Evolutionary conservation across 2,888 invertebrate genomes (phyloP).

Genomic region (Cylindroiulus punctatus): DNA sequence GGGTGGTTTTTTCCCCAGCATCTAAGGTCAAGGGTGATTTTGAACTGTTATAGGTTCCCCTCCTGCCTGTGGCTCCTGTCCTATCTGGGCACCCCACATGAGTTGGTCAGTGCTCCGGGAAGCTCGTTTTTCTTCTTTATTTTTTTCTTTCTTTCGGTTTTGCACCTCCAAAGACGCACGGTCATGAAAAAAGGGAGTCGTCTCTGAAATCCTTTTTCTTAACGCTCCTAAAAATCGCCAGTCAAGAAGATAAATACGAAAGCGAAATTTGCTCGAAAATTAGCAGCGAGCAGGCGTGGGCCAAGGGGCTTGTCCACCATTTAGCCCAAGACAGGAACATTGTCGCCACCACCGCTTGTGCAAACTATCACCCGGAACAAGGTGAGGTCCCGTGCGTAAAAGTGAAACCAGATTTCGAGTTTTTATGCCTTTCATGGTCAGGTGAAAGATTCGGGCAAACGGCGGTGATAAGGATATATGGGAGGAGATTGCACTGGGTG

Average conservation of each 20-base stretch:
- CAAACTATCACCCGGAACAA: slow-evolving; percentile 5
- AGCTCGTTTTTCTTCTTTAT: slow-evolving; percentile 30
- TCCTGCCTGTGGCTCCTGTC: slow-evolving; percentile 1
- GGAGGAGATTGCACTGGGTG: background rate
- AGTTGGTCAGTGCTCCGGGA: slow-evolving; percentile 47
- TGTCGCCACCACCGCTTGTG: background rate
- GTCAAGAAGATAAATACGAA: slow-evolving; percentile 36
- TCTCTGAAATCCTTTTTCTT: slow-evolving; percentile 9
- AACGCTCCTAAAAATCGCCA: slow-evolving; percentile 37
- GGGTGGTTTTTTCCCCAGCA: background rate
- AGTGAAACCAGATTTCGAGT: slow-evolving; percentile 1
- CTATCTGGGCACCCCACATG: slow-evolving; percentile 2
- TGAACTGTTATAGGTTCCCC: slow-evolving; percentile 40
- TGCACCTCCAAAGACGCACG: slow-evolving; percentile 15
- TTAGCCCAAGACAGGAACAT: slow-evolving; percentile 14
- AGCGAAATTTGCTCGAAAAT: background rate
- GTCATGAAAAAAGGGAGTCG: slow-evolving; percentile 45
- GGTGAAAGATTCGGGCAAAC: background rate
- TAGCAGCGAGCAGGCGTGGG: slow-evolving; percentile 4
- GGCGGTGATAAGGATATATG: background rate
- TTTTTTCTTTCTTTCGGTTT: background rate
- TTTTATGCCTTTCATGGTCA: slow-evolving; percentile 41
- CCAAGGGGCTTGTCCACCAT: background rate
- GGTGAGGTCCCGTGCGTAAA: slow-evolving; percentile 12
- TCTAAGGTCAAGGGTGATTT: slow-evolving; percentile 44